Base-by-base conservation (phyloP, 2,113 vertebrate genomes). In the Gadus macrocephalus region DNA sequence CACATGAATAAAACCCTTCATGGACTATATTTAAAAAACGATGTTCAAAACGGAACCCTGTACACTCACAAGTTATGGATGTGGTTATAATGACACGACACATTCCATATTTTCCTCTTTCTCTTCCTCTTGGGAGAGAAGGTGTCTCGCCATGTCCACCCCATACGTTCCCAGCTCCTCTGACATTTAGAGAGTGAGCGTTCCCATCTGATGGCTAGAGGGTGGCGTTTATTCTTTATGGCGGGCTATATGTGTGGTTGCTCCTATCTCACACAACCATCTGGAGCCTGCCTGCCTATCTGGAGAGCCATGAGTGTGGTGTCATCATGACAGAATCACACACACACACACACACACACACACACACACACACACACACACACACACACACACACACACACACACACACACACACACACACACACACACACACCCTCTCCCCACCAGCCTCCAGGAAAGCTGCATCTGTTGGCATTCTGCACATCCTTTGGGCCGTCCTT, bases 231-330 rank as follows among this genome's bases (percentile, higher is more conserved):
- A 72, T 74, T 80, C 81, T 86, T 80, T 42, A 72, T 64, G 42
- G 65, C 69, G 61, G 5, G n/a, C 66, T 79, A 22, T 76, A 61
- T 73, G 86, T 76, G 79, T 67, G 3, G 77, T 72, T 87, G 81
- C 42, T 49, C 78, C 91, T 96, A 95, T 96, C 93, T 15, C 80
- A 86, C 90, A 87, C 88, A 93, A 87, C 92, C 95, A 97, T 95
- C 93, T 96, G 95, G 87, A 90, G 86, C 64, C 73, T 27, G 79
- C 75, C 76, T 67, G 87, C 88, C 91, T 91, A 91, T 92, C 89
- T 86, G 74, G 67, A 70, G 77, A 75, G 68, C 79, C 74, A 80
- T 78, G 73, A 75, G 69, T 72, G 60, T 70, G 60, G 70, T 79
- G 78, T 77, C 76, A 80, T 82, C 69, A 60, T 80, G 81, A 76